Conservation (phyloP, 2,113 vertebrate genomes). For the Xenus cinereus region DNA sequence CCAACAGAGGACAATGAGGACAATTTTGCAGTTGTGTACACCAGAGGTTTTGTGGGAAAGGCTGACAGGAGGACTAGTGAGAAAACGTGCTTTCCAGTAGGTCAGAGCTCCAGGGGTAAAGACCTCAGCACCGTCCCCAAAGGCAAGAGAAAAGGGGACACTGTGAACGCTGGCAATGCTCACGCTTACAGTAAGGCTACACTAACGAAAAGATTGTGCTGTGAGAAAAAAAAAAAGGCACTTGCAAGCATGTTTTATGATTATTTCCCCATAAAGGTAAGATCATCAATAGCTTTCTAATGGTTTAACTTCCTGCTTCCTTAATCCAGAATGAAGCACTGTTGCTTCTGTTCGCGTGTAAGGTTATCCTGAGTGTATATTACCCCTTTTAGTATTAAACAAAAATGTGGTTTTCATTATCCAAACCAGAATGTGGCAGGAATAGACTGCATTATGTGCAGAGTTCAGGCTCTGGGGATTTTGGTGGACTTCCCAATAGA, state of each 20-base stretch:
- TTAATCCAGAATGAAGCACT: background rate
- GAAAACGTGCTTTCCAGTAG: background rate
- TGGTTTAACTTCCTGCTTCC: background rate
- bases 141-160: background rate
- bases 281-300: background rate
- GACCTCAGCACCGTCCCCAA: background rate
- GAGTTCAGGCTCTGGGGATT: background rate
- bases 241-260: background rate
- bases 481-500: background rate
- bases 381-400: background rate
- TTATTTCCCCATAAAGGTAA: background rate
- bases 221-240: background rate
- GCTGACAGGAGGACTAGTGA: background rate
- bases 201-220: background rate
- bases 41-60: background rate
- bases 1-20: background rate
- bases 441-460: background rate
- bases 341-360: background rate
- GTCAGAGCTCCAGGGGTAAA: background rate
- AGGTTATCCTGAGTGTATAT: background rate
- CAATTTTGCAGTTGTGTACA: background rate
- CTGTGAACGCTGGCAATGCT: background rate
- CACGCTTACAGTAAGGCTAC: accelerated
- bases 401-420: background rate
- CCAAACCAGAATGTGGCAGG: background rate